Evolutionary conservation across 2,113 vertebrate species (phyloP), one percentile per base, ranked within the genome.

Genomic region (Ardeotis arabs): DNA sequence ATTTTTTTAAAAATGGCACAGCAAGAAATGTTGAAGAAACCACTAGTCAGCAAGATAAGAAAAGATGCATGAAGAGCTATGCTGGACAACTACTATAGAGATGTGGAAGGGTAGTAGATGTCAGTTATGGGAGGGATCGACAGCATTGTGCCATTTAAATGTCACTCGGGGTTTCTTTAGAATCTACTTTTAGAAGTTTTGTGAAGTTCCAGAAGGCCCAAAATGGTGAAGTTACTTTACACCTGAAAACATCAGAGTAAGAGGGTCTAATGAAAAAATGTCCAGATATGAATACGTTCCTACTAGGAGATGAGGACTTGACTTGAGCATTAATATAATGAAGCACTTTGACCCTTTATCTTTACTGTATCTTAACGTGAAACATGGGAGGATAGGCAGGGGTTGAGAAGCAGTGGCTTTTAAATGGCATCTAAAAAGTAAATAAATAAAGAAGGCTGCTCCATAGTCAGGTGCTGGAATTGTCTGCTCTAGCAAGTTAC

Each of bases 1-100:
- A 69, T 52, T 55, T 77, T 77, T 77, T 82, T 44, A 28, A 69
- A 1, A 33, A 33, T 69, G 41, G 19, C 59, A 75, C 25, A 77
- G 41, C 89, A 16, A 62, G 69, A 93, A 76, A 81, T 47, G 52
- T 64, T 63, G 59, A 47, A 76, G 35, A 96, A 95, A 86, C 39
- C 8, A 25, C 9, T 49, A 29, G 47, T 94, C 68, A 77, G 35
- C 68, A 95, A 77, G 53, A 73, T 88, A 80, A 91, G 77, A 87
- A 69, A 88, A 45, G n/a, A 50, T 84, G 27, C 12, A 9, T 55
- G 47, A 62, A 64, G 79, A 74, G 27, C 52, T 67, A 25, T 74
- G 23, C 35, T 50, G 50, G 33, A 67, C 25, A 67, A 5, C 29
- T n/a, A 21, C 41, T 29, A 27, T 1, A 33, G 50, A 47, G 66